phyloP scores from a whole-genome alignment of 2,113 vertebrate species.

The Stercorarius parasiticus region DNA sequence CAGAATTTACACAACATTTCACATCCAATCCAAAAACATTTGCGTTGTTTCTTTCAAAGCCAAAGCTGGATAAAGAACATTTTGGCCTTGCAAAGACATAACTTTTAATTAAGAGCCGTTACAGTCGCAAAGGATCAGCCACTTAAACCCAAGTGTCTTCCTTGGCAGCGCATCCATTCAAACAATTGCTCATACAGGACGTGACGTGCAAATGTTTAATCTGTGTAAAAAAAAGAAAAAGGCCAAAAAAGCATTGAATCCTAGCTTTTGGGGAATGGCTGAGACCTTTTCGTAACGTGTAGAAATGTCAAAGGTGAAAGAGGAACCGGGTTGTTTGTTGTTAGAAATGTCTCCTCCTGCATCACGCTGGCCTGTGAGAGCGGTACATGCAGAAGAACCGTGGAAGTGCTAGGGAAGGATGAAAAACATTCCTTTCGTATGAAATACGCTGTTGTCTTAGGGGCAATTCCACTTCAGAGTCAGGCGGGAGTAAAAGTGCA shows the following conservation, averaged over 20 bases:
- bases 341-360: not conserved
- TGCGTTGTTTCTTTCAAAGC: constrained; percentile 26
- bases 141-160: not conserved
- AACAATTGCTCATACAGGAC: not conserved
- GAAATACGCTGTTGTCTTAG: not conserved
- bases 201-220: not conserved
- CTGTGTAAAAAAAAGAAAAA: not conserved
- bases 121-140: not conserved
- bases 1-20: constrained; percentile 21
- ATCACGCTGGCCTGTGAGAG: not conserved
- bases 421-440: not conserved
- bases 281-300: not conserved
- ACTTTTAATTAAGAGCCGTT: not conserved
- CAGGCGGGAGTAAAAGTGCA: not conserved
- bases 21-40: constrained; percentile 20
- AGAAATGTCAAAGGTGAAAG: constrained; percentile 19
- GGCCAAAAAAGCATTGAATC: not conserved
- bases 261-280: not conserved
- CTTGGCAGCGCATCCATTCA: not conserved
- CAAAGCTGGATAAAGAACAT: constrained; percentile 45
- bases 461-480: not conserved
- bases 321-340: not conserved
- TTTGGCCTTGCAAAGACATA: not conserved
- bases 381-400: not conserved
- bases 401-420: not conserved